Percentiles rank a stretch among this genome's conserved stretches.
phyloP scores from a whole-genome alignment of 2,888 invertebrate species.

The Lordiphosa andalusiaca region DNA sequence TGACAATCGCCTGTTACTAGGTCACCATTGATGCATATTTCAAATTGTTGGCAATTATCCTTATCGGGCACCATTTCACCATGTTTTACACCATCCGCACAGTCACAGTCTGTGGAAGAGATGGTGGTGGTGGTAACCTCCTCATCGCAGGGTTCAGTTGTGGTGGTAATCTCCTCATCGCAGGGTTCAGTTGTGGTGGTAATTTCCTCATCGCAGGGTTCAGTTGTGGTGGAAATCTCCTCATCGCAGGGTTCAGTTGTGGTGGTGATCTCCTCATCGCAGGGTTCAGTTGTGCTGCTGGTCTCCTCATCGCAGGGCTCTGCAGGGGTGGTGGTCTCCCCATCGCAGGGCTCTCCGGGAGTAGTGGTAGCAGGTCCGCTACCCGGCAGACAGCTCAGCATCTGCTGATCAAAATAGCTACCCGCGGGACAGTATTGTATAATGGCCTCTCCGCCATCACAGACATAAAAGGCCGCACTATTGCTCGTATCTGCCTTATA shows the following conservation, averaged over 20 bases:
- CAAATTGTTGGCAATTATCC: slow-evolving; percentile 56
- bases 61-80: slow-evolving; percentile 52
- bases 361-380: slow-evolving; percentile 41
- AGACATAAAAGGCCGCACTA: slow-evolving; percentile 53
- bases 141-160: slow-evolving; percentile 10
- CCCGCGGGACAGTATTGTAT: slow-evolving; percentile 33
- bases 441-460: slow-evolving; percentile 26
- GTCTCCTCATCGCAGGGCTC: slow-evolving; percentile 8
- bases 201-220: slow-evolving; percentile 13
- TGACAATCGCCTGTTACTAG: slow-evolving; percentile 55
- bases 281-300: slow-evolving; percentile 10
- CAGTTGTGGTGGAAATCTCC: slow-evolving; percentile 10
- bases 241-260: slow-evolving; percentile 11
- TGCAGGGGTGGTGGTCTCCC: slow-evolving; percentile 1
- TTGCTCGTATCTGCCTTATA: slow-evolving; percentile 24
- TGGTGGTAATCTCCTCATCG: slow-evolving; percentile 14
- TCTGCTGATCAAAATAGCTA: slow-evolving; percentile 41
- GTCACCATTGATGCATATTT: slow-evolving; percentile 56
- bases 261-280: slow-evolving; percentile 10
- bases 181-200: slow-evolving; percentile 13
- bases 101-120: slow-evolving; percentile 38
- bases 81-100: slow-evolving; percentile 41
- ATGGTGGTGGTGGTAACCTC: slow-evolving; percentile 22
- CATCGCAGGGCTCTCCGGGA: slow-evolving; percentile 6
- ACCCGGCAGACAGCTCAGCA: slow-evolving; percentile 45